Base-by-base conservation (phyloP, 2,888 invertebrate species). In the Holacanthella duospinosa region DNA sequence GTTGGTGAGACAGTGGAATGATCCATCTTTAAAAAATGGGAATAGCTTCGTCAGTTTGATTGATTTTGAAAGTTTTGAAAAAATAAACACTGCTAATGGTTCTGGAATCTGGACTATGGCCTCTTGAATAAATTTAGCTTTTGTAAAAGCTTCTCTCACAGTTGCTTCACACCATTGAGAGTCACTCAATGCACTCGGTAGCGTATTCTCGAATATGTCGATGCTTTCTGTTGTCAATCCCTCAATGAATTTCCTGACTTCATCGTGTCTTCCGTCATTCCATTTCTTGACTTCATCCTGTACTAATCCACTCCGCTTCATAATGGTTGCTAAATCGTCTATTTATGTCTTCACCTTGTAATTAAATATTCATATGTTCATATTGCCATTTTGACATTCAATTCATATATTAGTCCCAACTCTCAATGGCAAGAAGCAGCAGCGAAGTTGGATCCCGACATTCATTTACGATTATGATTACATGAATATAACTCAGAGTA, bases 91-190 rank as follows among this genome's bases (percentile, higher is more conserved):
- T 16, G 19, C 48, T 21, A 48, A 21, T n/a, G 48, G 19, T 4
- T 9, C 12, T 48, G 48, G 48, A 4, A 48, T 48, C 4, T 48
- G 4, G 19, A 21, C 12, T 4, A 48, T n/a, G n/a, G 16, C n/a
- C 4, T 48, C 19, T 48, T 48, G 28, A 27, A 48, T 21, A 4
- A 21, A 9, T 62, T 64, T 19, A 19, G 64, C 67, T 57, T 58
- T 60, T 12, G 28, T 24, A 25, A 67, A 62, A 9, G 65, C 65
- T 59, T 65, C 60, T 48, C 43, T 55, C 1, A 60, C 55, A 43
- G 53, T 65, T 1, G 16, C 29, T 21, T 65, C 67, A 57, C 65
- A 64, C 66, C 66, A 66, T 9, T 26, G 9, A 1, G 62, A 44
- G 19, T 28, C 54, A 16, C 43, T 59, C 9, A 66, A 25, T 1